A percentile compares a stretch with the other conserved stretches of the same genome.
phyloP scores from a whole-genome alignment of 2,888 invertebrate species.

The Drosophila anomelani region DNA sequence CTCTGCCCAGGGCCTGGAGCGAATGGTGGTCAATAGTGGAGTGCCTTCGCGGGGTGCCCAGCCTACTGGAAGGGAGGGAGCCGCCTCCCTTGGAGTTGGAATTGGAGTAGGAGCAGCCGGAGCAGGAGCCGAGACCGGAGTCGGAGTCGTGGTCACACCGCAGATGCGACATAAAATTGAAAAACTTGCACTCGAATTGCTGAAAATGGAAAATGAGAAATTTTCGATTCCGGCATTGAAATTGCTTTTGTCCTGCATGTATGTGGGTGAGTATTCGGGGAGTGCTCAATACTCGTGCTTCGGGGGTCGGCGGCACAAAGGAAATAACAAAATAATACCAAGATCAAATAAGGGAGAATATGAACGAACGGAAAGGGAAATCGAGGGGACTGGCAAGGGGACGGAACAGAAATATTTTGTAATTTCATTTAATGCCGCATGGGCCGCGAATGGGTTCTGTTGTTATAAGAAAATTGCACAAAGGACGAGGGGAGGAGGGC shows the following conservation, averaged over 20 bases:
- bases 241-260: constrained; percentile 91
- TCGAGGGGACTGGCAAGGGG: constrained; percentile 9
- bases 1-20: constrained; percentile 87
- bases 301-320: background rate
- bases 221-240: constrained; percentile 90
- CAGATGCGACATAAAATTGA: constrained; percentile 88
- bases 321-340: constrained; percentile 35
- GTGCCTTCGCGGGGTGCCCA: constrained; percentile 20
- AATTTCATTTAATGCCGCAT: constrained; percentile 65
- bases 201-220: constrained; percentile 89
- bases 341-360: constrained; percentile 24
- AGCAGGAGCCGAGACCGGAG: constrained; percentile 12
- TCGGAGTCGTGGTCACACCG: constrained; percentile 84
- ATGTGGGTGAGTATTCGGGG: constrained; percentile 86
- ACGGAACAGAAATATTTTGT: constrained; percentile 53
- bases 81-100: constrained; percentile 7
- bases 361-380: constrained; percentile 1
- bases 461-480: constrained; percentile 37
- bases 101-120: background rate
- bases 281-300: constrained; percentile 64
- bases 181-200: constrained; percentile 88
- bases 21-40: constrained; percentile 87
- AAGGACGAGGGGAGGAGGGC: background rate
- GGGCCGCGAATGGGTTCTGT: constrained; percentile 41
- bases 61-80: constrained; percentile 39